Evolutionary conservation across 2,113 vertebrate genomes (phyloP), one percentile per base, ranked within the genome.

Genomic region (Piprites chloris): DNA sequence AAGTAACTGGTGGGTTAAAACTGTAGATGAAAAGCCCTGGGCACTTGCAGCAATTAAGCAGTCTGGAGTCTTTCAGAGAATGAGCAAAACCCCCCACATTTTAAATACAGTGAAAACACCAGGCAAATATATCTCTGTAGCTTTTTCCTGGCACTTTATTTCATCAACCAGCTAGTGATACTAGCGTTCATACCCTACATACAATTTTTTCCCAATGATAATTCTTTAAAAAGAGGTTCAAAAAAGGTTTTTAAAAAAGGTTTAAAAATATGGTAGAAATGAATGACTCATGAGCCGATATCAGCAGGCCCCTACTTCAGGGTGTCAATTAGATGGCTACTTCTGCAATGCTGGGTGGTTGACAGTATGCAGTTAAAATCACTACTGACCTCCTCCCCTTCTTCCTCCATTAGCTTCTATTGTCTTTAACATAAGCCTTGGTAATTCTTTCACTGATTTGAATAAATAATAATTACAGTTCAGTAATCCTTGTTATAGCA

Each of bases 381-480:
- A 93, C 55, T 46, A 9, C 62, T 69, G 35, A 27, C 22, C 62
- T 94, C 61, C 53, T 87, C 53, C 77, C 30, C 53, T 55, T 92
- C 76, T 89, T 92, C 69, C 58, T 85, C 69, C 62, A 79, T 95
- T 89, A 92, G 52, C 39, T 95, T 89, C 66, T 87, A 62, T 93
- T 95, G 85, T 91, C 58, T 96, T 89, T 81, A 81, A 74, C 7
- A 28, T 81, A 90, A 95, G 56, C 56, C 22, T 56, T 16, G 10
- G 84, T 92, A 91, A 94, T 93, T 95, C 65, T 91, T 94, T 28
- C 53, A 89, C 69, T 85, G 87, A 82, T 89, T 76, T 59, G 62
- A 92, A 96, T 92, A 95, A 95, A 89, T 95, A 96, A 91, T 93
- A 95, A 95, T 95, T 95, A 91, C 33, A 85, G 84, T 82, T 93